Conservation (phyloP, 1,140 invertebrate species). For the Berghia stephanieae region DNA sequence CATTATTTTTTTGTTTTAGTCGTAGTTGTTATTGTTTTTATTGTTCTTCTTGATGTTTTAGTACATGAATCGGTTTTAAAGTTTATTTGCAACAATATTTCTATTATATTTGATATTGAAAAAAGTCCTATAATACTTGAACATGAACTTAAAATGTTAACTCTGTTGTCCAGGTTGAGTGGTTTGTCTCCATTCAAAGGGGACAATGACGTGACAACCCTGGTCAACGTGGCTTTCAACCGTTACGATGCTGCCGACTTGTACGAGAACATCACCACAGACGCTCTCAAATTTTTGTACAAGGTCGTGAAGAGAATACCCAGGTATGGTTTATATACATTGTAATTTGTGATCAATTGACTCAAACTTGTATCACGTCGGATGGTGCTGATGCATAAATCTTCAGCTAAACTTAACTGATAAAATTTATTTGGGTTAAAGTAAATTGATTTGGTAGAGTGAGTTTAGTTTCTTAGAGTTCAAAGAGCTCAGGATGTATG, state of each 20-base stretch:
- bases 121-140: neutral
- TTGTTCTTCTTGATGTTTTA: neutral
- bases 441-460: neutral
- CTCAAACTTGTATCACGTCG: no score
- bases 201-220: constrained; percentile 82
- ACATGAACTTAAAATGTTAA: neutral
- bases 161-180: constrained; percentile 73
- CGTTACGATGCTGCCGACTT: constrained; percentile 94
- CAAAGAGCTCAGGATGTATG: no score
- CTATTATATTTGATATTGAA: no score
- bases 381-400: neutral
- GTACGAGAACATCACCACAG: constrained; percentile 92
- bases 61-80: neutral
- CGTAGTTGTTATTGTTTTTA: neutral
- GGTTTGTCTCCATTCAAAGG: constrained; percentile 93
- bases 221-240: constrained; percentile 90
- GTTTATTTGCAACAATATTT: neutral
- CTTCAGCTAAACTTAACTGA: no score
- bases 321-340: constrained; percentile 70
- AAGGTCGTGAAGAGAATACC: constrained; percentile 92
- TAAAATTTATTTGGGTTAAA: neutral
- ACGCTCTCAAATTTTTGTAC: constrained; percentile 93
- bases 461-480: neutral
- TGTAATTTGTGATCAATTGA: neutral
- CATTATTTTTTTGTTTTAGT: no score